Evolutionary conservation across 1,140 invertebrate species (phyloP), one percentile per base, ranked within the genome.

Genomic region (Manduca sexta): DNA sequence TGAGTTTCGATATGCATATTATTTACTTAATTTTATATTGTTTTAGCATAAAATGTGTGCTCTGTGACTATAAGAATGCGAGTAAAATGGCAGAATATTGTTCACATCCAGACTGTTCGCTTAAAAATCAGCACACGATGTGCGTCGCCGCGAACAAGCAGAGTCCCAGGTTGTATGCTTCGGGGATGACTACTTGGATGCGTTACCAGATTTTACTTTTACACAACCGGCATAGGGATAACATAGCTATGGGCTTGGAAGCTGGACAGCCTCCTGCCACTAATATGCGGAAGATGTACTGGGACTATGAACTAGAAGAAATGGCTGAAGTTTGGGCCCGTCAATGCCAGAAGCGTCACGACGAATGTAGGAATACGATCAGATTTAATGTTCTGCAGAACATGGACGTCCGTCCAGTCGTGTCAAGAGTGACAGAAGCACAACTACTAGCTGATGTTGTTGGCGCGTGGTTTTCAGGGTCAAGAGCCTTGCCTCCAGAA

Each of bases 251-350:
- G 68, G 81, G 81, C 0, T 60, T 84, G 3, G 77, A 84, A 45
- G 65, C 79, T 3, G 81, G 75, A 0, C 77, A 83, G 29, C 81
- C 81, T 2, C 68, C 79, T 10, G 81, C 81, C 10, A 57, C 79
- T 8, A 84, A 84, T 47, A 84, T 84, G 81, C 64, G 81, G 3
- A 84, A 83, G 35, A 72, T 84, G 69, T 84, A 84, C 35, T 84
- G 81, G 81, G 81, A 84, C 43, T 76, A 78, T 17, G 79, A 84
- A 44, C 63, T 84, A 0, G 81, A 84, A 44, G 58, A 73, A 40
- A 79, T 79, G 69, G 81, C 81, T 2, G 79, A 83, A 10, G 54
- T 70, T 6, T 84, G 81, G 81, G 79, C 79, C 0, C 58, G 77
- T 1, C 81, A 84, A 50, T 84, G 81, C 55, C 81, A 82, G 42